phyloP scores from a whole-genome alignment of 2,113 vertebrate species.

The Campylomormyrus numenius region DNA sequence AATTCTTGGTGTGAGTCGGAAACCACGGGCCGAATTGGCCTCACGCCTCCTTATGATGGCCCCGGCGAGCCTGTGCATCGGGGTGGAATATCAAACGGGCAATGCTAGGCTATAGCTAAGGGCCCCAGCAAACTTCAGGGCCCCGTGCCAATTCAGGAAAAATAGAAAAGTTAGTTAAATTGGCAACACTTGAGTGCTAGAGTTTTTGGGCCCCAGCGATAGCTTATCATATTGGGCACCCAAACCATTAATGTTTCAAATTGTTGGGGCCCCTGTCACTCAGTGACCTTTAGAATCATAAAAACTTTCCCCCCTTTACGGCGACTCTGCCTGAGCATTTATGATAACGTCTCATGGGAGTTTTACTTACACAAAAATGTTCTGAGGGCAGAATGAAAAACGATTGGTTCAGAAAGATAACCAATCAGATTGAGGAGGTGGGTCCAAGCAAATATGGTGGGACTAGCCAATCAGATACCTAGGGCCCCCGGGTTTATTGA shows the following conservation, averaged over 20 bases:
- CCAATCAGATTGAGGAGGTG: too few species aligned
- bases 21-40: too few species aligned
- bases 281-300: background rate
- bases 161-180: background rate
- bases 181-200: background rate
- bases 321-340: background rate
- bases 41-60: background rate
- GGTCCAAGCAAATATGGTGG: too few species aligned
- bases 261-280: background rate
- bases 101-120: background rate
- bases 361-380: too few species aligned
- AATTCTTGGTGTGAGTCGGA: background rate
- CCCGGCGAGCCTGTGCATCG: background rate
- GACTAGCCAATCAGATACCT: background rate
- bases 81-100: background rate
- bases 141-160: background rate
- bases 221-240: background rate
- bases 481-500: background rate
- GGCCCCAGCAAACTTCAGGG: background rate
- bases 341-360: background rate
- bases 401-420: too few species aligned
- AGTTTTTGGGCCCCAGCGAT: background rate
- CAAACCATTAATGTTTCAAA: background rate
- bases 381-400: too few species aligned
- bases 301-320: background rate